A percentile compares a stretch with the other conserved stretches of the same genome.
Evolutionary conservation across 2,113 vertebrate species (phyloP).

Genomic region (Rana temporaria): DNA sequence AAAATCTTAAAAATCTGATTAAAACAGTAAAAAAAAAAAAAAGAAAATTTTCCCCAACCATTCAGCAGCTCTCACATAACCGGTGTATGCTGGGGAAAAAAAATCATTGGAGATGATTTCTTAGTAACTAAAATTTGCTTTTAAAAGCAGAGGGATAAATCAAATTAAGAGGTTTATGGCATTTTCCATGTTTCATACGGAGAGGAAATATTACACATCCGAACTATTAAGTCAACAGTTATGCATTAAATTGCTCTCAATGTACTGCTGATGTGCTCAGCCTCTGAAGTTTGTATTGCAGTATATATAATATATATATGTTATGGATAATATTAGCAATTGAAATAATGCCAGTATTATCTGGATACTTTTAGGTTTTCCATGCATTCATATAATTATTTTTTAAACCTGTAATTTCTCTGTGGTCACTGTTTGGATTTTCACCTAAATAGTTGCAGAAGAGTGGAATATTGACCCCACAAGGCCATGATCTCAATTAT

Average conservation of each 20-base stretch:
- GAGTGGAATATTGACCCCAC: too few species aligned
- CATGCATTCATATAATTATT: not conserved
- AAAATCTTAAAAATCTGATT: too few species aligned
- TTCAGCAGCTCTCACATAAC: not conserved
- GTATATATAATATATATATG: not conserved
- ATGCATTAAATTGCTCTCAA: not conserved
- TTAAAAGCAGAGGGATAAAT: conserved; percentile 1
- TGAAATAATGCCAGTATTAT: not conserved
- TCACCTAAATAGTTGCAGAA: too few species aligned
- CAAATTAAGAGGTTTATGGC: conserved; percentile 1
- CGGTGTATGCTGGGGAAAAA: not conserved
- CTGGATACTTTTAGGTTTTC: not conserved
- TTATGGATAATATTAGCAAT: conserved; percentile 4
- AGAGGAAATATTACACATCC: conserved; percentile 1
- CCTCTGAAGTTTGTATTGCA: too few species aligned
- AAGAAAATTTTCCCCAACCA: not conserved
- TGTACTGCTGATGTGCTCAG: too few species aligned
- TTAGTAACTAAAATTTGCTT: conserved; percentile 22
- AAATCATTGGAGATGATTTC: not conserved
- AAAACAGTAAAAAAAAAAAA: not conserved
- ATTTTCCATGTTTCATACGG: conserved; percentile 6
- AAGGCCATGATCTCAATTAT: too few species aligned
- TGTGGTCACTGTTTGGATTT: too few species aligned
- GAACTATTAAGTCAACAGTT: not conserved
- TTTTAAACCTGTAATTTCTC: too few species aligned